Evolutionary conservation across 2,888 invertebrate genomes (phyloP).

Genomic region (Cyclophora punctaria): DNA sequence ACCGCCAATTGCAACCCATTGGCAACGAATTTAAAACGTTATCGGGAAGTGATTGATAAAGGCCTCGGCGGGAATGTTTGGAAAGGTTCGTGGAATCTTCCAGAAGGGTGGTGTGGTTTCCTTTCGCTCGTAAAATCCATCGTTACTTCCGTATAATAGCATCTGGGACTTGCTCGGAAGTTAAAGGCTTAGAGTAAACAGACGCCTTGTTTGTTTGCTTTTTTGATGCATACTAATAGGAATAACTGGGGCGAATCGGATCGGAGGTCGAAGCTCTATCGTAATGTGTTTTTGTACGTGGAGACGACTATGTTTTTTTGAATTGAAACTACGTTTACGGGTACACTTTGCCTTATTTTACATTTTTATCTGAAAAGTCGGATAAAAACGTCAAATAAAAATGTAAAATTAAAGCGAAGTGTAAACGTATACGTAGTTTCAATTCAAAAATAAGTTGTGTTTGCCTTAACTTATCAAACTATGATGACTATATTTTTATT

Average conservation of each 20-base stretch:
- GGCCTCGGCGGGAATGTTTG: slow-evolving; percentile 20
- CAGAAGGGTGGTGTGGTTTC: slow-evolving; percentile 34
- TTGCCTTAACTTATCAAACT: too few relatives aligned
- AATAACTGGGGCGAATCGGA: slow-evolving; percentile 9
- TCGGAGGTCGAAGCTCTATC: neutral
- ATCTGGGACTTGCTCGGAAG: slow-evolving; percentile 20
- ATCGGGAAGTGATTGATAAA: slow-evolving; percentile 49
- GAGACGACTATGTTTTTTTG: too few relatives aligned
- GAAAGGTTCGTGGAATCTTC: slow-evolving; percentile 16
- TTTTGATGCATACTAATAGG: slow-evolving; percentile 17
- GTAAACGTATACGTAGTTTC: too few relatives aligned
- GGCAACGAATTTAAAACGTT: slow-evolving; percentile 45
- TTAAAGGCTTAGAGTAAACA: slow-evolving; percentile 18
- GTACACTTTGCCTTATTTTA: too few relatives aligned
- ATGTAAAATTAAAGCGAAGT: too few relatives aligned
- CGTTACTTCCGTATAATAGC: slow-evolving; percentile 32
- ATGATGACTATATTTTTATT: too few relatives aligned
- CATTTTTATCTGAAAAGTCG: too few relatives aligned
- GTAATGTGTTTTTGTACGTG: too few relatives aligned
- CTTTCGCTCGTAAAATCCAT: slow-evolving; percentile 40
- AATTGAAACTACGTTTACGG: too few relatives aligned
- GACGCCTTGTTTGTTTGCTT: slow-evolving; percentile 18
- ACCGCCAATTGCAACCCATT: too few relatives aligned
- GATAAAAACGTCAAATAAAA: too few relatives aligned
- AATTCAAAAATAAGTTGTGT: too few relatives aligned